Evolutionary conservation across 1,140 invertebrate genomes (phyloP).

Genomic region (Melitaea cinxia): DNA sequence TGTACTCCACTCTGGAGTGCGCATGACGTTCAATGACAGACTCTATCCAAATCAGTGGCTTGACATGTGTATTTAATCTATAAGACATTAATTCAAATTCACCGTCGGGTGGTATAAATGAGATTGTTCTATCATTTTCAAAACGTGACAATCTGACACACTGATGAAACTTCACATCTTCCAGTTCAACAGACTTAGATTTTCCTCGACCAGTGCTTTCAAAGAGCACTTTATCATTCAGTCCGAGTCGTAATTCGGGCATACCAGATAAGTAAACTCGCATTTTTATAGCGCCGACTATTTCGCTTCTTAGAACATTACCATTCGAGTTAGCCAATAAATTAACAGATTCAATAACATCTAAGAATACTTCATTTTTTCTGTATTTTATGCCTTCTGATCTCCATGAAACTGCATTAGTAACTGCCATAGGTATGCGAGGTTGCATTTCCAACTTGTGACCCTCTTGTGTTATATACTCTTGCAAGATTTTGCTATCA

Average conservation of each 20-base stretch:
- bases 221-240: slow-evolving; percentile 99
- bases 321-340: slow-evolving; percentile 98
- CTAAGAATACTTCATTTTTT: slow-evolving; percentile 99
- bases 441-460: slow-evolving; percentile 99
- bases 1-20: slow-evolving; percentile 98
- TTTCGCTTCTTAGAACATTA: slow-evolving; percentile 98
- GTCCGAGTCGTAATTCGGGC: slow-evolving; percentile 98
- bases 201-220: slow-evolving; percentile 99
- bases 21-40: slow-evolving; percentile 99
- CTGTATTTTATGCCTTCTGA: slow-evolving; percentile 99
- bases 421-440: slow-evolving; percentile 98
- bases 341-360: slow-evolving; percentile 99
- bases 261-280: slow-evolving; percentile 99
- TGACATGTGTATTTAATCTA: slow-evolving; percentile 97
- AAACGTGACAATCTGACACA: slow-evolving; percentile 98
- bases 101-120: slow-evolving; percentile 99
- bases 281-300: slow-evolving; percentile 99
- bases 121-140: slow-evolving; percentile 99
- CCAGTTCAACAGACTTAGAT: slow-evolving; percentile 99
- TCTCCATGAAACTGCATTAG: slow-evolving; percentile 99
- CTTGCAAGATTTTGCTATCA: slow-evolving; percentile 99
- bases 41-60: slow-evolving; percentile 99
- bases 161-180: slow-evolving; percentile 99
- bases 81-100: slow-evolving; percentile 99
- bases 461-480: slow-evolving; percentile 99